A percentile compares a stretch with the other conserved stretches of the same genome.
Evolutionary conservation across 2,888 invertebrate species (phyloP).

Genomic region (Cryptosula pallasiana): DNA sequence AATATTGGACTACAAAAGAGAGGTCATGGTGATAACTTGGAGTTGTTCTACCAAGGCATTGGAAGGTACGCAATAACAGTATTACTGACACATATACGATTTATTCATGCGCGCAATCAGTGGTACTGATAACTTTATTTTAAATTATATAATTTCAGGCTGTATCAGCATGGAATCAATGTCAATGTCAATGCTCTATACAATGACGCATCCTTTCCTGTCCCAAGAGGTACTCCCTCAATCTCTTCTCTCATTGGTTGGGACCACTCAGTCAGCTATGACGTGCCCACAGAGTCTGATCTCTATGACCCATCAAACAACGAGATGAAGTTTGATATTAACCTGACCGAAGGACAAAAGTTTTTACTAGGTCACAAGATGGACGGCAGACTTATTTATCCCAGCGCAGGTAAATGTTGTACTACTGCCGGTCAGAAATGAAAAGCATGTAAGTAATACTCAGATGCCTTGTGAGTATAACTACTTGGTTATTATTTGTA

Average conservation of each 20-base stretch:
- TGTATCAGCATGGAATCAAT: constrained; percentile 72
- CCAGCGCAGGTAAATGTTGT: constrained; percentile 78
- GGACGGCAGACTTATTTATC: constrained; percentile 82
- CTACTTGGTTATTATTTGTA: too few relatives aligned
- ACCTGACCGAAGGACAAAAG: constrained; percentile 35
- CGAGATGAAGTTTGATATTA: constrained; percentile 33
- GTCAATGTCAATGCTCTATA: constrained; percentile 70
- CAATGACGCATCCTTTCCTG: constrained; percentile 67
- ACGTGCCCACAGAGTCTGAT: constrained; percentile 42
- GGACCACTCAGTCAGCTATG: constrained; percentile 84
- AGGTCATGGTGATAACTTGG: constrained; percentile 68
- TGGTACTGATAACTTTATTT: too few relatives aligned
- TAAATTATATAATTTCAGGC: too few relatives aligned
- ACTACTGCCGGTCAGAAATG: too few relatives aligned
- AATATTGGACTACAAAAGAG: constrained; percentile 82
- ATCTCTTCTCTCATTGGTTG: constrained; percentile 77
- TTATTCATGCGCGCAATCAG: too few relatives aligned
- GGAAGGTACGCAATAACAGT: constrained; percentile 77
- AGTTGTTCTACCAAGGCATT: constrained; percentile 70
- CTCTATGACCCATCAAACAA: not conserved
- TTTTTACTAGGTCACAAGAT: constrained; percentile 77
- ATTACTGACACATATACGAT: too few relatives aligned
- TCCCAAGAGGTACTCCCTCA: constrained; percentile 79
- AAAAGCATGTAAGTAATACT: too few relatives aligned
- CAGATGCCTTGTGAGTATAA: too few relatives aligned